Conservation (phyloP, 35 echinoderm and acorn worm species). For the Acanthaster planci region DNA sequence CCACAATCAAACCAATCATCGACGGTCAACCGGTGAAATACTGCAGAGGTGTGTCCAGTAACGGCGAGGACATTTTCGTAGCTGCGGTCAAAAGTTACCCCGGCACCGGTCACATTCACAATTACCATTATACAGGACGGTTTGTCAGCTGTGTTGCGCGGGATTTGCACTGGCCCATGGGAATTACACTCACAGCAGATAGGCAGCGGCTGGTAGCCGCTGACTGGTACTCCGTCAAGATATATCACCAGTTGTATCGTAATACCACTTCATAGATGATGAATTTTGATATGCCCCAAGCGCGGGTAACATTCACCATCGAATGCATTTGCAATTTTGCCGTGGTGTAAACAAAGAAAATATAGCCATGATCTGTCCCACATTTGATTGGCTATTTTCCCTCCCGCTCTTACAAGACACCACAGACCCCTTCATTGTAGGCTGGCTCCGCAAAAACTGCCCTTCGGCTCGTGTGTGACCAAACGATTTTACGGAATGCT, state of each 20-base stretch:
- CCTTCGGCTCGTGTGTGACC: too few relatives aligned
- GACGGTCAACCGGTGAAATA: neutral
- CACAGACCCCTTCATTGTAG: too few relatives aligned
- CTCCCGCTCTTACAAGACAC: too few relatives aligned
- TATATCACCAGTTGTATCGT: constrained; percentile 1
- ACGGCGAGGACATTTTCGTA: neutral
- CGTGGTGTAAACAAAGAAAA: too few relatives aligned
- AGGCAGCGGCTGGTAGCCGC: constrained; percentile 4
- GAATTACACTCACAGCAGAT: neutral
- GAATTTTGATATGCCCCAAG: too few relatives aligned
- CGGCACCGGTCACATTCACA: neutral
- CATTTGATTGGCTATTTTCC: too few relatives aligned
- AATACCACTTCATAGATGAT: too few relatives aligned
- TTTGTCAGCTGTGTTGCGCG: constrained; percentile 4
- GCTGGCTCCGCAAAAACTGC: too few relatives aligned
- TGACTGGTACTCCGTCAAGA: neutral
- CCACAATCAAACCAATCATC: constrained; percentile 10
- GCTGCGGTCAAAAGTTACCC: neutral
- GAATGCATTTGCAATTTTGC: too few relatives aligned
- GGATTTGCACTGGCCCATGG: neutral
- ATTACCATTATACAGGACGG: neutral
- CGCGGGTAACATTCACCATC: too few relatives aligned
- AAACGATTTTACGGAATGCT: too few relatives aligned
- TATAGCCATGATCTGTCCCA: too few relatives aligned
- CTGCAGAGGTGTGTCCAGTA: constrained; percentile 6